Evolutionary conservation across 1,140 invertebrate genomes (phyloP).

Genomic region (Samia ricini): DNA sequence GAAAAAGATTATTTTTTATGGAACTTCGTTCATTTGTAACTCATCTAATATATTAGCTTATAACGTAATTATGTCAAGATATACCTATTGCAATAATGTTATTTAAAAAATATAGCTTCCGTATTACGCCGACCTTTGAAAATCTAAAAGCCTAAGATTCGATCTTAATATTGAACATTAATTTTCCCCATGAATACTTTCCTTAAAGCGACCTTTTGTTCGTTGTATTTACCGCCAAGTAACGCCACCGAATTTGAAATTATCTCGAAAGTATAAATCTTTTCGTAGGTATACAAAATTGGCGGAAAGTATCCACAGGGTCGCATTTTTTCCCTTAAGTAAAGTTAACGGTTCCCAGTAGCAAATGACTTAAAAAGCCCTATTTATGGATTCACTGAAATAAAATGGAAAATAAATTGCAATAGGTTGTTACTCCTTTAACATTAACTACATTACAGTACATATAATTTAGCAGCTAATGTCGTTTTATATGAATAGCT

Average conservation of each 20-base stretch:
- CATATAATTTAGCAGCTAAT: too few relatives aligned
- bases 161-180: slow-evolving; percentile 32
- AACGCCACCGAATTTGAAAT: slow-evolving; percentile 23
- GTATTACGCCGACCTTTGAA: slow-evolving; percentile 7
- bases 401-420: not conserved
- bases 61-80: too few relatives aligned
- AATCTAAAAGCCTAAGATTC: slow-evolving; percentile 25
- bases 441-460: not conserved
- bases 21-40: too few relatives aligned
- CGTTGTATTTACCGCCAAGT: slow-evolving; percentile 27
- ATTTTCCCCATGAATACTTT: slow-evolving; percentile 38
- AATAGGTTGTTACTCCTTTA: not conserved
- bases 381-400: not conserved
- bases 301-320: slow-evolving; percentile 10
- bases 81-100: not conserved
- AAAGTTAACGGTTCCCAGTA: slow-evolving; percentile 6
- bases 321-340: slow-evolving; percentile 7
- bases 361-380: not conserved
- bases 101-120: not conserved
- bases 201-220: slow-evolving; percentile 26
- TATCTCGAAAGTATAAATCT: slow-evolving; percentile 28
- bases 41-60: too few relatives aligned
- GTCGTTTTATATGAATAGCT: too few relatives aligned
- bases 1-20: too few relatives aligned
- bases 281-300: slow-evolving; percentile 17